Percentiles rank a stretch among this genome's conserved stretches.
These are phyloP conservation scores for Emydocephalus ijimae DNA, from an alignment of 2,113 vertebrate species.

Conservation along the genomic window DNA sequence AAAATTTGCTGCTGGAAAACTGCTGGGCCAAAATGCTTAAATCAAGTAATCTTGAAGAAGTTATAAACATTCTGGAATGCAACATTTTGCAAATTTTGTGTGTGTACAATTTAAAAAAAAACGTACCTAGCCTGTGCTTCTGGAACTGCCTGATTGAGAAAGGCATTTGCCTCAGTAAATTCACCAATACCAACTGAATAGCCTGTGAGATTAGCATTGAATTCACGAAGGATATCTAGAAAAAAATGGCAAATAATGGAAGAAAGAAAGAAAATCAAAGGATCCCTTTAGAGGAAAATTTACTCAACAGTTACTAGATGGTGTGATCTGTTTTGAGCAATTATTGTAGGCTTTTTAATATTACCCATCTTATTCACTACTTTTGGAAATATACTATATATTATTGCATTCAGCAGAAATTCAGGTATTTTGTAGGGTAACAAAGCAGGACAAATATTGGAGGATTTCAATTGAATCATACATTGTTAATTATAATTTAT, in stretches of 20 bases:
- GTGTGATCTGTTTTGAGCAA: neutral
- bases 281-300: neutral
- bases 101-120: neutral
- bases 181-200: constrained; percentile 72
- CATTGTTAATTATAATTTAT: neutral
- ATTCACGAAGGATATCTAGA: constrained; percentile 87
- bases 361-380: neutral
- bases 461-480: neutral
- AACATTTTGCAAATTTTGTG: neutral
- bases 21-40: neutral
- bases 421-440: neutral
- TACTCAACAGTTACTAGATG: neutral
- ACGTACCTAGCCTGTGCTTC: constrained; percentile 76
- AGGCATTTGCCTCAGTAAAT: constrained; percentile 49
- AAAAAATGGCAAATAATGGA: constrained; percentile 16
- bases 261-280: neutral
- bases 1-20: neutral
- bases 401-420: neutral
- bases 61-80: neutral
- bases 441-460: neutral
- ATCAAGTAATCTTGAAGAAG: neutral
- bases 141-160: constrained; percentile 87
- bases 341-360: neutral
- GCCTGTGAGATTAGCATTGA: constrained; percentile 72
- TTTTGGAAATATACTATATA: neutral